A percentile compares a stretch with the other conserved stretches of the same genome.
Evolutionary conservation across 2,797 vertebrate genomes (phyloP).

Genomic region (Perodicticus potto): DNA sequence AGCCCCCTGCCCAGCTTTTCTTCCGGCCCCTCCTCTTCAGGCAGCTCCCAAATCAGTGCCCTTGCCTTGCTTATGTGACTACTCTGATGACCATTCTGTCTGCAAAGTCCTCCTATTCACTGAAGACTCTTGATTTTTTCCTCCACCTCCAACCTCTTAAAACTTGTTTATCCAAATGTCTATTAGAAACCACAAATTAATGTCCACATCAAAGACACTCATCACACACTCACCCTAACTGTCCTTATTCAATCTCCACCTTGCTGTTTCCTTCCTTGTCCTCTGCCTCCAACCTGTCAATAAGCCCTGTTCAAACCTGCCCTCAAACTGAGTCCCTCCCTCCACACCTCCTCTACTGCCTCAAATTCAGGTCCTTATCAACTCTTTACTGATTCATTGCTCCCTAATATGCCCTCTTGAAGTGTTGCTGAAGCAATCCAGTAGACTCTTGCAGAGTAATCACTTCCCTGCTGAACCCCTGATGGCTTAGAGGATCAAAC

Average conservation of each 20-base stretch:
- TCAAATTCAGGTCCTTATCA: neutral
- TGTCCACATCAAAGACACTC: neutral
- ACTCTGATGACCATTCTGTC: neutral
- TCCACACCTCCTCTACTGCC: neutral
- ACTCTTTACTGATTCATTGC: neutral
- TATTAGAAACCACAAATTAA: neutral
- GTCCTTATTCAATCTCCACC: neutral
- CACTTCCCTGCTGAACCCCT: neutral
- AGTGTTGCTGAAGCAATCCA: neutral
- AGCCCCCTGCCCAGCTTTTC: neutral
- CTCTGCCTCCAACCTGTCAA: neutral
- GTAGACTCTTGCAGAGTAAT: neutral
- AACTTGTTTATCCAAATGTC: neutral
- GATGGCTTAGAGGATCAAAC: neutral
- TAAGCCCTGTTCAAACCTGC: neutral
- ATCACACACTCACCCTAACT: neutral
- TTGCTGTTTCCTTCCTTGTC: neutral
- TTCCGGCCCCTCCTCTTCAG: neutral
- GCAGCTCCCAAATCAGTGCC: neutral
- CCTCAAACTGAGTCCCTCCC: neutral
- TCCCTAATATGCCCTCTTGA: neutral
- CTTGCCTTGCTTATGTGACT: neutral
- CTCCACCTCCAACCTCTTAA: neutral
- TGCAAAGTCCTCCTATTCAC: neutral
- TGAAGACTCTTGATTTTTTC: neutral